phyloP scores from a whole-genome alignment of 2,113 vertebrate species.

The Cyprinodon variegatus region DNA sequence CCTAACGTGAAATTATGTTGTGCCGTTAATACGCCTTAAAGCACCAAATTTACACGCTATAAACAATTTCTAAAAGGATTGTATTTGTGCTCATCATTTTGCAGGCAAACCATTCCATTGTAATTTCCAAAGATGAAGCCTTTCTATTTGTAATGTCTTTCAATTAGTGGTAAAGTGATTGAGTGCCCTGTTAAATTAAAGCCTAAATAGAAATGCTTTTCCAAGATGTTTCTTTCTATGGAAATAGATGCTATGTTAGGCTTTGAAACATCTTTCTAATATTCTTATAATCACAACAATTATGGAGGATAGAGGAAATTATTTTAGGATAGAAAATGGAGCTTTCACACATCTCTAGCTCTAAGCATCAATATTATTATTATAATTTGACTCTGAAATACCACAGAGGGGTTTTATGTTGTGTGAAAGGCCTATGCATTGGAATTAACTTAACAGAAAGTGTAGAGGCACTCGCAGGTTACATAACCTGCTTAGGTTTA shows the following conservation, averaged over 20 bases:
- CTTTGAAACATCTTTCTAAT: constrained; percentile 64
- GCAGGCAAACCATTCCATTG: constrained; percentile 43
- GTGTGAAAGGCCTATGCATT: constrained; percentile 44
- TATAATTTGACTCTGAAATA: constrained; percentile 50
- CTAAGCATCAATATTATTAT: constrained; percentile 46
- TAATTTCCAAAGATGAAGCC: constrained; percentile 49
- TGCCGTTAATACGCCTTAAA: constrained; percentile 17
- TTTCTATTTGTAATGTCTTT: constrained; percentile 70
- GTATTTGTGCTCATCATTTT: constrained; percentile 39
- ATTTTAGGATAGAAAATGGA: constrained; percentile 53
- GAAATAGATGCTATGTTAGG: constrained; percentile 55
- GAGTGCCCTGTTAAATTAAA: constrained; percentile 65
- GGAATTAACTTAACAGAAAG: constrained; percentile 59
- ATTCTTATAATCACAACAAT: constrained; percentile 62
- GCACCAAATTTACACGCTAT: constrained; percentile 34
- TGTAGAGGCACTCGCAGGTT: constrained; percentile 42
- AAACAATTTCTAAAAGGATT: constrained; percentile 53
- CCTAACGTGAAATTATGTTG: constrained; percentile 5
- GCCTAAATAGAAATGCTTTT: constrained; percentile 64
- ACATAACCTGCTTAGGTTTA: constrained; percentile 28
- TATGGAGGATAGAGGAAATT: constrained; percentile 48
- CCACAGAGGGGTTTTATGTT: constrained; percentile 41
- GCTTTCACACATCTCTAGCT: constrained; percentile 46
- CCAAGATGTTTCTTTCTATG: constrained; percentile 55
- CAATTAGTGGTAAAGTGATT: constrained; percentile 67